Percentiles rank a stretch among this genome's conserved stretches.
phyloP scores from a whole-genome alignment of 1,140 invertebrate genomes.

The Subanguina moxae region DNA sequence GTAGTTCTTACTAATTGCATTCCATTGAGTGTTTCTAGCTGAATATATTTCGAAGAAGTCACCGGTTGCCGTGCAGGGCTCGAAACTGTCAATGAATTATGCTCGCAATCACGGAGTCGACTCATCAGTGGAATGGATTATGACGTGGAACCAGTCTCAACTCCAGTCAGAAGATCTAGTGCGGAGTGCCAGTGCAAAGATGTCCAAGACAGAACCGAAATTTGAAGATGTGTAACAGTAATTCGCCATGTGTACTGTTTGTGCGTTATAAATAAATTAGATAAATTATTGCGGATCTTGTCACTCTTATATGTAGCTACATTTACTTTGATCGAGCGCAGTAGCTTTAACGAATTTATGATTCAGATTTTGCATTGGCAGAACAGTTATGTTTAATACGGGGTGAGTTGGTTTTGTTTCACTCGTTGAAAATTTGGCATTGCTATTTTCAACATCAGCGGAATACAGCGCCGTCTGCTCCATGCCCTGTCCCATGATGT shows the following conservation, averaged over 20 bases:
- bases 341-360: too few species aligned
- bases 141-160: constrained; percentile 74
- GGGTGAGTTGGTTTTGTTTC: too few species aligned
- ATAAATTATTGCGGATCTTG: too few species aligned
- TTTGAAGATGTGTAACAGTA: constrained; percentile 6
- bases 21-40: constrained; percentile 72
- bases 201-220: constrained; percentile 63
- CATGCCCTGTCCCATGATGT: too few species aligned
- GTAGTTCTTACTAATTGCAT: constrained; percentile 28
- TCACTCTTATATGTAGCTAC: too few species aligned
- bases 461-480: too few species aligned
- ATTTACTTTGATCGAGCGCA: too few species aligned
- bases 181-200: constrained; percentile 66
- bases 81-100: constrained; percentile 67
- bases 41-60: constrained; percentile 77
- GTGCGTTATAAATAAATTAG: neutral
- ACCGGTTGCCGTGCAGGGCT: constrained; percentile 85
- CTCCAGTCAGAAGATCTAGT: constrained; percentile 85
- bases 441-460: too few species aligned
- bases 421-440: too few species aligned
- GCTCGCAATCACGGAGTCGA: constrained; percentile 65
- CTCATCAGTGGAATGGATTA: constrained; percentile 62
- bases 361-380: too few species aligned
- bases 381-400: too few species aligned
- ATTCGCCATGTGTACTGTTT: neutral